Evolutionary conservation across 2,113 vertebrate species (phyloP).

Genomic region (Macroglossus sobrinus): DNA sequence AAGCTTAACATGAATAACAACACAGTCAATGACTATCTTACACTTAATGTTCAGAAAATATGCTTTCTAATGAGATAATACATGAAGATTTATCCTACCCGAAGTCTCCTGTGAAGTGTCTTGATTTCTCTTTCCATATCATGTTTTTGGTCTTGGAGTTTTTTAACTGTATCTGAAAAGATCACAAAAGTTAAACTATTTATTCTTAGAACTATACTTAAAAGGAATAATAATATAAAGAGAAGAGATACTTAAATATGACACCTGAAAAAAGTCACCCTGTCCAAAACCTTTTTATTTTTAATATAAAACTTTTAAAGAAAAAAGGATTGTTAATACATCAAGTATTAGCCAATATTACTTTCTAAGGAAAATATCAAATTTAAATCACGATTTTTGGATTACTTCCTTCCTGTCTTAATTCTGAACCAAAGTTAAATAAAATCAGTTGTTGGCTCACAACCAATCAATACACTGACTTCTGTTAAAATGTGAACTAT

Average conservation of each 20-base stretch:
- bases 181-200: slow-evolving; percentile 41
- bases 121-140: slow-evolving; percentile 98
- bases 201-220: background rate
- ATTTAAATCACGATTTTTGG: slow-evolving; percentile 10
- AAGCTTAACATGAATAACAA: background rate
- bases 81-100: slow-evolving; percentile 81
- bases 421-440: slow-evolving; percentile 34
- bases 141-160: slow-evolving; percentile 96
- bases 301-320: slow-evolving; percentile 20
- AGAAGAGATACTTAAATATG: background rate
- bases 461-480: background rate
- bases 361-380: slow-evolving; percentile 23
- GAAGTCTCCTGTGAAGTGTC: slow-evolving; percentile 93
- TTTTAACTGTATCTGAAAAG: slow-evolving; percentile 92
- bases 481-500: slow-evolving; percentile 13
- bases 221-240: background rate
- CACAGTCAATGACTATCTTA: accelerated
- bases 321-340: background rate
- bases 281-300: background rate
- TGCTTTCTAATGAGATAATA: background rate
- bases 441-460: background rate
- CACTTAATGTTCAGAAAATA: background rate
- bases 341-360: background rate
- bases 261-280: background rate
- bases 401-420: slow-evolving; percentile 20